These are phyloP conservation scores for Pipistrellus pygmaeus DNA, from an alignment of 2,797 vertebrate species.

Conservation along the genomic window DNA sequence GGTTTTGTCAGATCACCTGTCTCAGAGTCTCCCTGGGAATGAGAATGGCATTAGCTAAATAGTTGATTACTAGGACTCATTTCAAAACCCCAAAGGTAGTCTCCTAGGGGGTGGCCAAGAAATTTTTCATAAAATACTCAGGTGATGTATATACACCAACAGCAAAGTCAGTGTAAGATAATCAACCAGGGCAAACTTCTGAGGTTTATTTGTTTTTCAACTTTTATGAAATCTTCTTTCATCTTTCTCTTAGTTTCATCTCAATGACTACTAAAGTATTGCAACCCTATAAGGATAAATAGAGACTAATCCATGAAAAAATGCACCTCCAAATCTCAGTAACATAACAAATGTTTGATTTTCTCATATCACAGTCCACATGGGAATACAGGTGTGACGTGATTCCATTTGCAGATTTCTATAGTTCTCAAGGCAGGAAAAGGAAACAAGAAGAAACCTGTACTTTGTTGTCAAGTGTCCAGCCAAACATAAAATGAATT, in stretches of 20 bases:
- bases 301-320: background rate
- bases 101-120: background rate
- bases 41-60: background rate
- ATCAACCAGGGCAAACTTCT: background rate
- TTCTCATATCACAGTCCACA: background rate
- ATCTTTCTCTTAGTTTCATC: slow-evolving; percentile 13
- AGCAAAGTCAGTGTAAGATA: background rate
- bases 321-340: background rate
- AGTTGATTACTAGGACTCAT: background rate
- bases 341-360: background rate
- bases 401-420: background rate
- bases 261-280: background rate
- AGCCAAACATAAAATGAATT: background rate
- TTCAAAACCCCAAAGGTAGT: background rate
- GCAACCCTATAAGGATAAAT: background rate
- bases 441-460: background rate
- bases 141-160: background rate
- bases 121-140: background rate
- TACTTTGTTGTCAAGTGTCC: background rate
- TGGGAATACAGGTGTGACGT: background rate
- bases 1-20: background rate
- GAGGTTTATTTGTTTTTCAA: background rate
- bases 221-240: background rate
- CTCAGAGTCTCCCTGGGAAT: background rate
- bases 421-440: background rate